phyloP scores from a whole-genome alignment of 2,797 vertebrate genomes.

The Peromyscus nudipes region DNA sequence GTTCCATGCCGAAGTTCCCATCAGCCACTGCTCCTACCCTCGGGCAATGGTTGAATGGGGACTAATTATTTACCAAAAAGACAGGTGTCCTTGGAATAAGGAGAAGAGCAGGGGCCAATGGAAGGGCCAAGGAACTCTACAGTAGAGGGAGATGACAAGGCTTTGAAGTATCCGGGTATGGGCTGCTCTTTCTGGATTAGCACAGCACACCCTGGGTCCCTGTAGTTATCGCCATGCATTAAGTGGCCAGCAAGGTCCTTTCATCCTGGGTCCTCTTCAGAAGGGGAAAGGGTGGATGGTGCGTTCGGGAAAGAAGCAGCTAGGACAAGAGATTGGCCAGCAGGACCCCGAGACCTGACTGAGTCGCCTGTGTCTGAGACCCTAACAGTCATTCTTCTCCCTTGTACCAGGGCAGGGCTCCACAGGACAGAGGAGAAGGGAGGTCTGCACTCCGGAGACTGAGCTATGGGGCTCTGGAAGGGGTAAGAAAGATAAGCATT shows the following conservation, averaged over 20 bases:
- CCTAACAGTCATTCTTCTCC: not conserved
- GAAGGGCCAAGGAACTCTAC: rapidly evolving
- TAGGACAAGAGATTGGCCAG: not conserved
- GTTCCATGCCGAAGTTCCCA: rapidly evolving
- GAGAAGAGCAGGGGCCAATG: rapidly evolving
- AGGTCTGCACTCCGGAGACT: not conserved
- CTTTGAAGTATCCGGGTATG: rapidly evolving
- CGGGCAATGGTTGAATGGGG: not conserved
- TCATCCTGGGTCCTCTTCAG: not conserved
- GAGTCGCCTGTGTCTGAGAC: not conserved
- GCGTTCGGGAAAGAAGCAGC: rapidly evolving
- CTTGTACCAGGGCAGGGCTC: not conserved
- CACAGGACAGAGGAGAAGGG: not conserved
- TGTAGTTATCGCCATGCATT: not conserved
- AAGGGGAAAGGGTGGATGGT: no score
- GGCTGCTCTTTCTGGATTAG: rapidly evolving
- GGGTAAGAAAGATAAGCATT: not conserved
- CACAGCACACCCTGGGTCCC: rapidly evolving
- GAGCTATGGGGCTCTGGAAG: not conserved
- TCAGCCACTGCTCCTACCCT: not conserved
- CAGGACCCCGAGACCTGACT: not conserved
- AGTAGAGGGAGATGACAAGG: rapidly evolving
- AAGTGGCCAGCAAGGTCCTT: rapidly evolving
- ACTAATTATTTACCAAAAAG: not conserved
- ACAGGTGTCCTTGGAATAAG: not conserved